Conservation (phyloP, 1,140 invertebrate species). For the Leguminivora glycinivorella region DNA sequence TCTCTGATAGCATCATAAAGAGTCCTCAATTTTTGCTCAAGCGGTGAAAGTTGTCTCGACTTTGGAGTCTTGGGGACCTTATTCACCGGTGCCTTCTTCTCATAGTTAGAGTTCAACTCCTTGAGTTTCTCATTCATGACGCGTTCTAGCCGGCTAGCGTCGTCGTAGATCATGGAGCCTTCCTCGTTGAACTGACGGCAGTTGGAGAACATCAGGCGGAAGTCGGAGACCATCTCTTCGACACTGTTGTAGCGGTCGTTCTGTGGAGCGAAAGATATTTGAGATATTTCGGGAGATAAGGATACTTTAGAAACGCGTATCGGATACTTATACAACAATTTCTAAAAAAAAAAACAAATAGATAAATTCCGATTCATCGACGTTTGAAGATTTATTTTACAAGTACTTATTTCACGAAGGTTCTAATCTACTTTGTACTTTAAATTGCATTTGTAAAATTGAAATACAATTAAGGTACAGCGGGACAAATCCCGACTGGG, state of each 20-base stretch:
- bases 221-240: constrained; percentile 82
- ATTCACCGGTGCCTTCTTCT: constrained; percentile 55
- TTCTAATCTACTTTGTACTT: too few relatives aligned
- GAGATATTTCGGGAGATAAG: too few relatives aligned
- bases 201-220: constrained; percentile 95
- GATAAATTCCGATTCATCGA: too few relatives aligned
- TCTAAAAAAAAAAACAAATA: too few relatives aligned
- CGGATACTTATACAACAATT: too few relatives aligned
- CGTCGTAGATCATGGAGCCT: constrained; percentile 95
- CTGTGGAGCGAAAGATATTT: constrained; percentile 45
- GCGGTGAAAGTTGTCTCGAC: constrained; percentile 74
- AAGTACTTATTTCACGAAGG: too few relatives aligned
- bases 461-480: too few relatives aligned
- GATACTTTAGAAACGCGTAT: too few relatives aligned
- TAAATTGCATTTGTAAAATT: too few relatives aligned
- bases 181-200: constrained; percentile 98
- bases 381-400: too few relatives aligned
- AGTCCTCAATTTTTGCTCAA: constrained; percentile 90
- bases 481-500: too few relatives aligned
- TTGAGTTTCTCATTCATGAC: constrained; percentile 91
- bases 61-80: constrained; percentile 53
- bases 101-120: constrained; percentile 79
- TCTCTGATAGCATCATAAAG: constrained; percentile 94
- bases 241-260: constrained; percentile 81
- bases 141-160: constrained; percentile 93